These are phyloP conservation scores for Chrysolina oricalcia DNA, from an alignment of 2,888 invertebrate species.

Conservation along the genomic window DNA sequence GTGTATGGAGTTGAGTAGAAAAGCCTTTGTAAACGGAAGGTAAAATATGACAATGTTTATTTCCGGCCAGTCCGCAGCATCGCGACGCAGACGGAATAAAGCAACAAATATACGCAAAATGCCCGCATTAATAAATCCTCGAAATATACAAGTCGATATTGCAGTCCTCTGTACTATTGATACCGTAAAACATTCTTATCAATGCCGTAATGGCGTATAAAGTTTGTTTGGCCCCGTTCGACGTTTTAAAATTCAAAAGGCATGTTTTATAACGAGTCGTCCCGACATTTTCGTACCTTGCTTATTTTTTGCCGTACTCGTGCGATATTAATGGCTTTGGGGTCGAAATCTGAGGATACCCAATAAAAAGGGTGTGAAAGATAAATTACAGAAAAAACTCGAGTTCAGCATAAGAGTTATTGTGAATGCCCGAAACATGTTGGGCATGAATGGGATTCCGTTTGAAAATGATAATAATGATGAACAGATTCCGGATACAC, in stretches of 20 bases:
- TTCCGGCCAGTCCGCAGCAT: slow-evolving; percentile 40
- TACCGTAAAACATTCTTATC: slow-evolving; percentile 57
- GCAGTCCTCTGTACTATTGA: slow-evolving; percentile 56
- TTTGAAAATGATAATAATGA: too few relatives aligned
- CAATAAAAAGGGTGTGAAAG: neutral
- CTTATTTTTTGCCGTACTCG: slow-evolving; percentile 22
- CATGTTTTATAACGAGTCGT: slow-evolving; percentile 20
- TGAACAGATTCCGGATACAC: too few relatives aligned
- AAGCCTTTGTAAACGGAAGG: slow-evolving; percentile 47
- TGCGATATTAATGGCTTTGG: slow-evolving; percentile 6
- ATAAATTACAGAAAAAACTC: neutral
- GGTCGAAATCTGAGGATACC: slow-evolving; percentile 9
- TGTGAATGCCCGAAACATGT: too few relatives aligned
- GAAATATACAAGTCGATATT: slow-evolving; percentile 57
- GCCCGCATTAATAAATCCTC: slow-evolving; percentile 62
- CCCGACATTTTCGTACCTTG: slow-evolving; percentile 32
- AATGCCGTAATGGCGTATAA: slow-evolving; percentile 40
- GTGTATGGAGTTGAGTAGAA: slow-evolving; percentile 37
- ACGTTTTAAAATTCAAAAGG: slow-evolving; percentile 35
- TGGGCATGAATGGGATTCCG: too few relatives aligned
- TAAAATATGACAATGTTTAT: slow-evolving; percentile 58
- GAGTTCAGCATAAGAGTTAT: too few relatives aligned
- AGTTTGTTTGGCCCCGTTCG: slow-evolving; percentile 35
- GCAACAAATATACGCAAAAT: slow-evolving; percentile 56
- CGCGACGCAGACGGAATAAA: slow-evolving; percentile 30